Conservation (phyloP, 2,888 invertebrate genomes). For the Drosophila mayaguana region DNA sequence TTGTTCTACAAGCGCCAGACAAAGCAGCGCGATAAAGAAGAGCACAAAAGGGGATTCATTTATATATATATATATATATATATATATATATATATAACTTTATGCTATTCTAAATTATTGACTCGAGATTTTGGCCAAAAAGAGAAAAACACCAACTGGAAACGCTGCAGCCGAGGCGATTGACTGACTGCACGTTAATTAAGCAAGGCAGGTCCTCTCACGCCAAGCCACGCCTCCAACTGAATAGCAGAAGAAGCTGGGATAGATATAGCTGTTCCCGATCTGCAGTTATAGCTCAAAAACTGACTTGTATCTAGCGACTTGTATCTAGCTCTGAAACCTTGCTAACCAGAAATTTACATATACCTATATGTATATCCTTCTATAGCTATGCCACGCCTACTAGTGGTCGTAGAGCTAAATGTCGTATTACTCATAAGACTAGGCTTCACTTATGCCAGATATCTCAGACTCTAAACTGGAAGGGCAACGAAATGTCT, state of each 20-base stretch:
- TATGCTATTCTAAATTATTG: slow-evolving; percentile 77
- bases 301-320: no score
- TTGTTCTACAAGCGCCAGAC: slow-evolving; percentile 57
- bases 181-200: neutral
- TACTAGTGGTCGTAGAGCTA: no score
- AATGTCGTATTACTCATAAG: no score
- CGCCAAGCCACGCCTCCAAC: neutral
- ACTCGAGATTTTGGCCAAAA: slow-evolving; percentile 63
- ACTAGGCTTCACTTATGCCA: no score
- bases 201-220: neutral
- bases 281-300: no score
- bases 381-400: no score
- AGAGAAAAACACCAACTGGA: neutral
- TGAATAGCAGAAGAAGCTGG: neutral
- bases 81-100: slow-evolving; percentile 42
- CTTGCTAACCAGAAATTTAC: no score
- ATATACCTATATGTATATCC: no score
- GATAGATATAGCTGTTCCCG: neutral
- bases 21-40: neutral
- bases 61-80: neutral
- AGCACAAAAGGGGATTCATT: neutral
- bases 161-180: no score
- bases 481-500: no score
- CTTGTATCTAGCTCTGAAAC: no score
- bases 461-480: no score